These are phyloP conservation scores for Python bivittatus DNA, from an alignment of 2,113 vertebrate species.

Conservation along the genomic window DNA sequence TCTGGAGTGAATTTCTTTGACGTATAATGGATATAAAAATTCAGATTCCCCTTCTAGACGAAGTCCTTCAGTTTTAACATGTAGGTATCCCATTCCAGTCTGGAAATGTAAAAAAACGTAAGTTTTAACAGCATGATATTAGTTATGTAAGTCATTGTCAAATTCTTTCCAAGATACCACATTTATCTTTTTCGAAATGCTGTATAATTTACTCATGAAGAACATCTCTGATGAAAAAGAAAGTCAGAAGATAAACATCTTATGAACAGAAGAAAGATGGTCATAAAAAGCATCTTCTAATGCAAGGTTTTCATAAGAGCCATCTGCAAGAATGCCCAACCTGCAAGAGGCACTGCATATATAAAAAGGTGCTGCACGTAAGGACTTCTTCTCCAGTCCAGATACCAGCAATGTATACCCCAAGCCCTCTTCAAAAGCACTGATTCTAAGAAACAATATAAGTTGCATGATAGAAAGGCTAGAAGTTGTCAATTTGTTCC, in stretches of 20 bases:
- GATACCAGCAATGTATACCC: background rate
- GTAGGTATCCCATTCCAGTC: slow-evolving; percentile 92
- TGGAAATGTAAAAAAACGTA: slow-evolving; percentile 51
- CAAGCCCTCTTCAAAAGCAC: background rate
- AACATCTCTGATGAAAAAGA: background rate
- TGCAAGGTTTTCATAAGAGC: background rate
- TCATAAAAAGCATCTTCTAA: background rate
- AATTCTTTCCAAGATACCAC: background rate
- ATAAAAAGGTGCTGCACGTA: background rate
- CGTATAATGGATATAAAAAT: slow-evolving; percentile 92
- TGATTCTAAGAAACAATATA: background rate
- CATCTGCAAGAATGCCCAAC: background rate
- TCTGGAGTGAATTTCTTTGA: slow-evolving; percentile 93
- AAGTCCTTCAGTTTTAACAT: slow-evolving; percentile 85
- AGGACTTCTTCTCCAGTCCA: background rate
- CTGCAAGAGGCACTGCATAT: background rate
- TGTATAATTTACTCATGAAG: background rate
- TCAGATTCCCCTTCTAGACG: slow-evolving; percentile 94
- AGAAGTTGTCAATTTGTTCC: too few relatives aligned
- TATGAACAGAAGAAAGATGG: background rate
- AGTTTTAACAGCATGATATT: background rate
- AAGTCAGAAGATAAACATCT: background rate
- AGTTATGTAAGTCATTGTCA: background rate
- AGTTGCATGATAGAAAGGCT: background rate
- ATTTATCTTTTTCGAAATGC: background rate